phyloP scores from a whole-genome alignment of 2,797 vertebrate species.

The Discoglossus pictus region DNA sequence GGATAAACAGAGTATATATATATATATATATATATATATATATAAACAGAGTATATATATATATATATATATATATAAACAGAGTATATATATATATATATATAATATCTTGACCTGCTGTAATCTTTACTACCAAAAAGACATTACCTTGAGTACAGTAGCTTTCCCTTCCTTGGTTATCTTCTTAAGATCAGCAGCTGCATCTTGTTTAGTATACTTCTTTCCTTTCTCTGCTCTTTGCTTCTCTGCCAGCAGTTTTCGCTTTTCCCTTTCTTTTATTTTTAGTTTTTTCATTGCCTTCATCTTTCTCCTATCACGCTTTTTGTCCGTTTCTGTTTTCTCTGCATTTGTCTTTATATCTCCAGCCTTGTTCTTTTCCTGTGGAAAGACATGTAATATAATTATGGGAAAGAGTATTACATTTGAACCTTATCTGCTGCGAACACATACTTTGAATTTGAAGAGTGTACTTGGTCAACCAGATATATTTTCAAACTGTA shows the following conservation, averaged over 20 bases:
- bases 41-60: no score
- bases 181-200: constrained; percentile 75
- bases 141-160: constrained; percentile 83
- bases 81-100: no score
- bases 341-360: constrained; percentile 82
- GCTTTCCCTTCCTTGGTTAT: constrained; percentile 85
- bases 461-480: no score
- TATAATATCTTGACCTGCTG: no score
- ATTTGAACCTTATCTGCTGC: no score
- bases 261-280: constrained; percentile 79
- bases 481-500: no score
- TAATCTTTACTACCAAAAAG: not conserved
- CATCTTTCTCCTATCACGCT: constrained; percentile 85
- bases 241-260: constrained; percentile 78
- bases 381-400: constrained; percentile 29
- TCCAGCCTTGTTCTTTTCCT: constrained; percentile 89
- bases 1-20: no score
- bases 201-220: constrained; percentile 74
- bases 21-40: no score
- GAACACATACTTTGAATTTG: no score
- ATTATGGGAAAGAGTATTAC: no score
- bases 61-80: no score
- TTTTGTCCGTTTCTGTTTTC: constrained; percentile 90
- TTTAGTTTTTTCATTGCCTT: constrained; percentile 81
- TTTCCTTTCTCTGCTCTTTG: constrained; percentile 62